These are phyloP conservation scores for Proterorhinus semilunaris DNA, from an alignment of 2,113 vertebrate genomes.

Conservation along the genomic window DNA sequence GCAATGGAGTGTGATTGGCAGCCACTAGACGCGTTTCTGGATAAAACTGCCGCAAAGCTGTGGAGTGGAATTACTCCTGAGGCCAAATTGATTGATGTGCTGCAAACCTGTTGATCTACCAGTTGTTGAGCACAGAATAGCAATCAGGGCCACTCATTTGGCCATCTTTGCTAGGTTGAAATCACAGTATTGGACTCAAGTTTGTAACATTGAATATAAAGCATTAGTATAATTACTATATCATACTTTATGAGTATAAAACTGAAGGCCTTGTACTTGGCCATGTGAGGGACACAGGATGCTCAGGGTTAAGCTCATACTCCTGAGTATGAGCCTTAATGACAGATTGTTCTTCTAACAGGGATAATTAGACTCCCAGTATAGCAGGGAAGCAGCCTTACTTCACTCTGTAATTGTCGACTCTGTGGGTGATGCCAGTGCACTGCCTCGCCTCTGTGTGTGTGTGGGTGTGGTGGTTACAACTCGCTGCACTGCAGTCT, in stretches of 20 bases:
- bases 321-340: conserved; percentile 66
- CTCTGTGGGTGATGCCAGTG: conserved; percentile 68
- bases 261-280: background rate
- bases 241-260: background rate
- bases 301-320: conserved; percentile 51
- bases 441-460: conserved; percentile 39
- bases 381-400: conserved; percentile 67
- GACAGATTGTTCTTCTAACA: conserved; percentile 75
- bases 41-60: conserved; percentile 24
- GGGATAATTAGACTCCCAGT: conserved; percentile 79
- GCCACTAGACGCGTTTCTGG: background rate
- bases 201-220: background rate
- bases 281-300: conserved; percentile 11
- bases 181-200: background rate
- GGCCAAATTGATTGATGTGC: conserved; percentile 23
- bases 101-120: conserved; percentile 13
- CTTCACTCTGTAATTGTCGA: conserved; percentile 77
- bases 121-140: conserved; percentile 15
- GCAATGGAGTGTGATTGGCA: conserved; percentile 17
- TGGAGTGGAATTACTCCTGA: conserved; percentile 20
- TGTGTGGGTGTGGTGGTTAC: conserved; percentile 69
- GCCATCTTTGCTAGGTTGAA: conserved; percentile 10
- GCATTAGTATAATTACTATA: background rate
- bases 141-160: conserved; percentile 4
- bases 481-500: conserved; percentile 69